Base-by-base conservation (phyloP, 2,113 vertebrate genomes). In the Cyanoderma ruficeps region DNA sequence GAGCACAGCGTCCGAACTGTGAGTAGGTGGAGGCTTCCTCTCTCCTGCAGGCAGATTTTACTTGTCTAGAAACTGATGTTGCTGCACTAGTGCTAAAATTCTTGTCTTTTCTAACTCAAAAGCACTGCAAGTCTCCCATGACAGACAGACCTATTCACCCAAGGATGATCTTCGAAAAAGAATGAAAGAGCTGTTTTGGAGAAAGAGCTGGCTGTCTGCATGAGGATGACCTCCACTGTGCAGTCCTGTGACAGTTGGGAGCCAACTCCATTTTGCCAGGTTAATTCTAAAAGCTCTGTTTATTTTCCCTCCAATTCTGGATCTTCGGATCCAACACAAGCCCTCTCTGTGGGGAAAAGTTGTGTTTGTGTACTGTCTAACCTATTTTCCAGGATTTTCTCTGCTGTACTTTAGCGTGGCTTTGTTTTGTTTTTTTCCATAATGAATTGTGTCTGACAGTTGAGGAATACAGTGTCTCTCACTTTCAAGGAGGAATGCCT, bases 221-320 rank as follows among this genome's bases (percentile, higher is more conserved):
- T 0, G 0, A 88, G 60, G 53, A 82, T 42, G 10, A n/a, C 39
- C 57, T 94, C 76, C n/a, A 75, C 59, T 2, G 1, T 42, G 50
- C 7, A 5, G 37, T 67, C 42, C 69, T 69, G 56, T 53, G 60
- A 86, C 68, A 92, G 76, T 42, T 9, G 6, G 55, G 55, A 83
- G 35, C 46, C 55, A 92, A 30, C 64, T 83, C 39, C 55, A 59
- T 78, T 87, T 84, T 68, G 17, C 44, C 80, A 86, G 72, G 77
- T 84, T 81, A 89, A 47, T 83, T 97, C 56, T 56, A 91, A 87
- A 96, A 81, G 44, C n/a, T 52, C 37, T 75, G 68, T 86, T 86
- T 77, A 41, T 91, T 83, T 86, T 67, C n/a, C 42, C 35, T 69
- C 59, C 12, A 33, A 64, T 78, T 83, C 67, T 88, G 71, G 52